A percentile compares a stretch with the other conserved stretches of the same genome.
Conservation (phyloP, 2,888 invertebrate species). For the Actias luna region DNA sequence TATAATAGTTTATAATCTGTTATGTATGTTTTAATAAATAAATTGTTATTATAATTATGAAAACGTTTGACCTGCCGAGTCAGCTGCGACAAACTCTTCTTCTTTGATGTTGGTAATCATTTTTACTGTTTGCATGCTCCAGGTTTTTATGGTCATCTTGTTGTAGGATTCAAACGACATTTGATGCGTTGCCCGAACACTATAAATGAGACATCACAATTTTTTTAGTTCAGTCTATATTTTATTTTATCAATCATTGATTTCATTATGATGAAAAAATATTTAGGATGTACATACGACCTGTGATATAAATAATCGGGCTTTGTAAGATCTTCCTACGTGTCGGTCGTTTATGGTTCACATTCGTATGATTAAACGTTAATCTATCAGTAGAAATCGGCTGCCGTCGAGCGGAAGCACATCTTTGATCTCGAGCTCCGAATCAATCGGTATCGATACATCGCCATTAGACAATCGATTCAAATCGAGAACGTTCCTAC, state of each 20-base stretch:
- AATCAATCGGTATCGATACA: conserved; percentile 68
- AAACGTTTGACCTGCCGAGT: no score
- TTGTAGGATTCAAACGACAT: no score
- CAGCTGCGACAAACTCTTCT: no score
- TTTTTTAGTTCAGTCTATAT: no score
- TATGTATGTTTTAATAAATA: no score
- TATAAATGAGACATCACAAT: no score
- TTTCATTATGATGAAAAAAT: background rate
- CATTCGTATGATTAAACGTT: conserved; percentile 43
- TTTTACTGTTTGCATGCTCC: no score
- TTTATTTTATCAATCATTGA: background rate
- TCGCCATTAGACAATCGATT: conserved; percentile 54
- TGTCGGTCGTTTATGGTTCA: conserved; percentile 32
- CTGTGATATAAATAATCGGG: conserved; percentile 10
- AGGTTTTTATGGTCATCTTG: no score
- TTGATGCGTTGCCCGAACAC: no score
- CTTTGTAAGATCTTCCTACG: conserved; percentile 6
- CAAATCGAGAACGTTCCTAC: conserved; percentile 57
- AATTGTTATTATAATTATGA: no score
- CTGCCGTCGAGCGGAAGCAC: conserved; percentile 65
- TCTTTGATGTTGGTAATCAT: no score
- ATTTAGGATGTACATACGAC: background rate
- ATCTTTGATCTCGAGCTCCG: conserved; percentile 65
- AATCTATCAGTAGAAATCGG: conserved; percentile 48
- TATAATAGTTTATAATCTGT: no score